phyloP scores from a whole-genome alignment of 2,888 invertebrate genomes.

The Antheraea assamensis region DNA sequence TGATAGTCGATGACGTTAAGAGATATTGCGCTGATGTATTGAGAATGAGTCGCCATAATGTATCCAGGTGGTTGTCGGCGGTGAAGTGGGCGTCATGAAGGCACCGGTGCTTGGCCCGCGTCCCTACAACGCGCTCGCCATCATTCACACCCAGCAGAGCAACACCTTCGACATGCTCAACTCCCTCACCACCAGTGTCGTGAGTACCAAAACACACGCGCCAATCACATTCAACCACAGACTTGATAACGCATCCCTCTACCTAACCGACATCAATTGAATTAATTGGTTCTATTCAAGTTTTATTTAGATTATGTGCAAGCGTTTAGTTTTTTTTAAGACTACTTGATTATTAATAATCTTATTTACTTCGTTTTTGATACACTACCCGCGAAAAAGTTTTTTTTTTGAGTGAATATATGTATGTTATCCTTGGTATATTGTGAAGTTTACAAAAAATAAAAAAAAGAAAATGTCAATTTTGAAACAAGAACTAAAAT shows the following conservation, averaged over 20 bases:
- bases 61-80: constrained; percentile 67
- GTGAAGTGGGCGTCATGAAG: constrained; percentile 75
- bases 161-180: constrained; percentile 80
- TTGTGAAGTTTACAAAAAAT: too few relatives aligned
- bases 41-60: background rate
- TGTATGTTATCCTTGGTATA: too few relatives aligned
- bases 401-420: too few relatives aligned
- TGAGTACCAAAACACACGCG: constrained; percentile 44
- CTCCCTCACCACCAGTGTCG: constrained; percentile 77
- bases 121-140: constrained; percentile 77
- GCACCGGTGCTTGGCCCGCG: constrained; percentile 68
- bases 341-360: too few relatives aligned
- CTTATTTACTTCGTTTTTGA: too few relatives aligned
- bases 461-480: too few relatives aligned
- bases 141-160: constrained; percentile 80
- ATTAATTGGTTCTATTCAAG: too few relatives aligned
- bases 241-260: background rate
- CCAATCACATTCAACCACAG: background rate
- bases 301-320: too few relatives aligned
- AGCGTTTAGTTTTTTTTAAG: too few relatives aligned
- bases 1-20: background rate
- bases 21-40: background rate
- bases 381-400: too few relatives aligned
- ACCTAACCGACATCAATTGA: too few relatives aligned
- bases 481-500: too few relatives aligned